Evolutionary conservation across 1,140 invertebrate species (phyloP).

Genomic region (Brachionus angularis): DNA sequence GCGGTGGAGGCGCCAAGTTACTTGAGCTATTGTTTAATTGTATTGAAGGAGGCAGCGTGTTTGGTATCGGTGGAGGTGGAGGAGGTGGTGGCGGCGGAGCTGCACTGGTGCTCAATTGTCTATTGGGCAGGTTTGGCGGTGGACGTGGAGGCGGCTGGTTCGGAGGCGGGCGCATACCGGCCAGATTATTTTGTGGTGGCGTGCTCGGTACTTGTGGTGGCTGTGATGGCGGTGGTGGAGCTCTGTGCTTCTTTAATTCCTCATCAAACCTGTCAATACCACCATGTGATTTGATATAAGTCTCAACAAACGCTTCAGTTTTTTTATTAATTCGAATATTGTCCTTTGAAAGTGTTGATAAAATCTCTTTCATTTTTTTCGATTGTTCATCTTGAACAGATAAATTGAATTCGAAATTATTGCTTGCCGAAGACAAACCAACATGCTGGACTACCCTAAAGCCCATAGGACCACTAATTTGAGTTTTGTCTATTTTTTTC

Average conservation of each 20-base stretch:
- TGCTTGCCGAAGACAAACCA: conserved; percentile 1
- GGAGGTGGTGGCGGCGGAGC: not conserved
- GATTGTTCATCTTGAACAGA: conserved; percentile 20
- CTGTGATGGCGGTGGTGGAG: not conserved
- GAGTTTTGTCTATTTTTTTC: conserved; percentile 43
- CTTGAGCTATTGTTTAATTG: not conserved
- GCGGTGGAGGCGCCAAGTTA: conserved; percentile 5
- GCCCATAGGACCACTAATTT: conserved; percentile 38
- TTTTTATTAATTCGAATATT: conserved; percentile 41
- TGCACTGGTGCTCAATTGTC: not conserved
- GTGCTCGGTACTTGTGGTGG: conserved; percentile 15
- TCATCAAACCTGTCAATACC: conserved; percentile 13
- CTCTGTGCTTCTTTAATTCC: conserved; percentile 16
- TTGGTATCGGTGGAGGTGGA: conserved; percentile 2
- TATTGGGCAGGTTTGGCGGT: not conserved
- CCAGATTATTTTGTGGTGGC: not conserved
- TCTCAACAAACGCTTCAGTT: conserved; percentile 9
- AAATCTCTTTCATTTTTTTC: conserved; percentile 18
- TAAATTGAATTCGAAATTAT: conserved; percentile 33
- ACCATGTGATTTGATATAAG: conserved; percentile 31
- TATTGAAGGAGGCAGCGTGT: conserved; percentile 21
- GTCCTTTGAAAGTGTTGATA: not conserved
- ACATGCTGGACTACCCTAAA: conserved; percentile 22
- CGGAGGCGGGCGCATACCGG: not conserved
- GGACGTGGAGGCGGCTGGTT: not conserved